Evolutionary conservation across 1,140 invertebrate genomes (phyloP), one percentile per base, ranked within the genome.

Genomic region (Papilio xuthus): DNA sequence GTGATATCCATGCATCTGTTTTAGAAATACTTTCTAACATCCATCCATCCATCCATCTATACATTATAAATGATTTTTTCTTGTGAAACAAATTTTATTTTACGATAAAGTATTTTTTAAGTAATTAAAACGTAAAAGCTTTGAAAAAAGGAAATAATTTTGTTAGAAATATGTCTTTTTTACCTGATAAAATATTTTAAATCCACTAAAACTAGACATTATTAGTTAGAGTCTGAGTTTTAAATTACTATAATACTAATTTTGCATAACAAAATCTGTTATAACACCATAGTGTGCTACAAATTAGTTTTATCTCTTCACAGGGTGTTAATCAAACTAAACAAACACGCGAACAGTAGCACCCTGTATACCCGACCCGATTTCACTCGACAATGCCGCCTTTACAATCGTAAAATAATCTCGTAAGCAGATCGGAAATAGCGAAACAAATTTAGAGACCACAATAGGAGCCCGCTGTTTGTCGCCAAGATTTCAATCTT

Each of bases 371-470:
- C 44, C 37, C 67, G 75, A 67, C 72, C 80, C 80, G 82, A 78
- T 84, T 81, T 79, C 79, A 67, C 20, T 80, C 80, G 83, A 90
- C 89, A 90, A 90, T 88, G 80, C 83, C 86, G 84, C 80, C 85
- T 87, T 86, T 83, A 89, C 87, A 90, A 89, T 89, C 86, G 88
- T 85, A 83, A 85, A 90, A 87, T 90, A 89, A 92, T 92, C 91
- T 89, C 47, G 78, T 85, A 85, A 89, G 86, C 84, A 90, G 86
- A 93, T 93, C 90, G 87, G 88, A 90, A 90, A 91, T 89, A 81
- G 86, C 86, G 85, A 88, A 91, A 91, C 90, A 91, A 91, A 93
- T 93, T 93, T 91, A 92, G 88, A 90, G 80, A 79, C 85, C 84
- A 93, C 90, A 93, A 93, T 91, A 85, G 90, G 81, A 67, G 78